These are phyloP conservation scores for Leucophora obtusa DNA, from an alignment of 2,888 invertebrate species.

Conservation along the genomic window DNA sequence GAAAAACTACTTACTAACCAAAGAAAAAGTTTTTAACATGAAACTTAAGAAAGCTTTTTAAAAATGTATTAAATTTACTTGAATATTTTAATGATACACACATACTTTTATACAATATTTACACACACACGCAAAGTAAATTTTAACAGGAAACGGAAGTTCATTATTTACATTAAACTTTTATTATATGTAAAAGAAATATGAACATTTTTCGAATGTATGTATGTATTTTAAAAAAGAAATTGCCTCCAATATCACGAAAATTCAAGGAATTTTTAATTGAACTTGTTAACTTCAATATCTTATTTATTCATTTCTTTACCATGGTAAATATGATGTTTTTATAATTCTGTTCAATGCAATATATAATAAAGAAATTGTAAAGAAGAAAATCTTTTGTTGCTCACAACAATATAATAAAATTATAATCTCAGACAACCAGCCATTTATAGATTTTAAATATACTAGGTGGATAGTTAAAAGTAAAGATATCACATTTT, in stretches of 20 bases:
- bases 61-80: constrained; percentile 55
- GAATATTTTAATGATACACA: constrained; percentile 19
- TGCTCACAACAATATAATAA: constrained; percentile 32
- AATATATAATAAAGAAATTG: constrained; percentile 4
- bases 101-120: constrained; percentile 13
- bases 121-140: constrained; percentile 9
- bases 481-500: constrained; percentile 58
- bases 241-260: constrained; percentile 30
- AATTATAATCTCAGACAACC: constrained; percentile 42
- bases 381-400: constrained; percentile 33
- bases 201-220: constrained; percentile 1
- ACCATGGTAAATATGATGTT: background rate
- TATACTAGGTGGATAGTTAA: constrained; percentile 41
- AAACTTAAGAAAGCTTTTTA: constrained; percentile 49
- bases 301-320: background rate
- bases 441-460: constrained; percentile 20
- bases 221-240: constrained; percentile 1
- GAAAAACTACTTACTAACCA: constrained; percentile 1
- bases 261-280: constrained; percentile 23
- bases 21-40: background rate
- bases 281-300: constrained; percentile 26
- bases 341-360: constrained; percentile 6
- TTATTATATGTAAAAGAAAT: constrained; percentile 33
- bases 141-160: constrained; percentile 59
- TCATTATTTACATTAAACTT: constrained; percentile 45